phyloP scores from a whole-genome alignment of 2,888 invertebrate species.

The Cheilosia soror region DNA sequence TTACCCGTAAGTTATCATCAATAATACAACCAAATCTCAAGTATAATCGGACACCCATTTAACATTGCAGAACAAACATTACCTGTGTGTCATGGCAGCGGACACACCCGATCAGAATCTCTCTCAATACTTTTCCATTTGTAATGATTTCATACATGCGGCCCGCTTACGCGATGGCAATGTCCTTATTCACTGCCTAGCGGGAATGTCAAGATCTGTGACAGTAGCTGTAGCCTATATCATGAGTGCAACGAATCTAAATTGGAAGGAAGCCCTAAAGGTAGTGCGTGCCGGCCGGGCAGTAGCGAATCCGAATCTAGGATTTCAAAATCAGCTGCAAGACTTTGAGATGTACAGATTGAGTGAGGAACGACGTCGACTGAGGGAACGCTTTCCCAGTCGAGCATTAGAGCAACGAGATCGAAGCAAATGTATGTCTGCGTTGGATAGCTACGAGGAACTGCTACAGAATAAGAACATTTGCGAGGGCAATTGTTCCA shows the following conservation, averaged over 20 bases:
- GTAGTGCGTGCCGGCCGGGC: conserved; percentile 95
- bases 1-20: conserved; percentile 88
- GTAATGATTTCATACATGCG: conserved; percentile 98
- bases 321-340: conserved; percentile 96
- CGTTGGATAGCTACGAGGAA: conserved; percentile 93
- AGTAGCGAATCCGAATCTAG: conserved; percentile 97
- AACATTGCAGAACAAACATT: conserved; percentile 93
- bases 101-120: conserved; percentile 97
- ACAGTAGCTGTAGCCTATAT: conserved; percentile 98
- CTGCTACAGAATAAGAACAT: conserved; percentile 91
- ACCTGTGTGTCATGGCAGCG: conserved; percentile 97
- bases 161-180: conserved; percentile 95
- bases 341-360: conserved; percentile 93
- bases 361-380: conserved; percentile 92
- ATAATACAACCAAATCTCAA: neutral
- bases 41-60: neutral
- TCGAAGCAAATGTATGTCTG: conserved; percentile 89
- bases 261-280: conserved; percentile 96
- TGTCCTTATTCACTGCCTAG: conserved; percentile 97
- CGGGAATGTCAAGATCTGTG: conserved; percentile 98
- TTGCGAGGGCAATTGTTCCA: conserved; percentile 93
- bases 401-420: conserved; percentile 90
- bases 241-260: conserved; percentile 95
- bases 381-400: conserved; percentile 93
- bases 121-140: conserved; percentile 95